Percentiles rank a stretch among this genome's conserved stretches.
These are phyloP conservation scores for Trachelus stipa DNA, from an alignment of 2,888 invertebrate genomes.

Conservation along the genomic window DNA sequence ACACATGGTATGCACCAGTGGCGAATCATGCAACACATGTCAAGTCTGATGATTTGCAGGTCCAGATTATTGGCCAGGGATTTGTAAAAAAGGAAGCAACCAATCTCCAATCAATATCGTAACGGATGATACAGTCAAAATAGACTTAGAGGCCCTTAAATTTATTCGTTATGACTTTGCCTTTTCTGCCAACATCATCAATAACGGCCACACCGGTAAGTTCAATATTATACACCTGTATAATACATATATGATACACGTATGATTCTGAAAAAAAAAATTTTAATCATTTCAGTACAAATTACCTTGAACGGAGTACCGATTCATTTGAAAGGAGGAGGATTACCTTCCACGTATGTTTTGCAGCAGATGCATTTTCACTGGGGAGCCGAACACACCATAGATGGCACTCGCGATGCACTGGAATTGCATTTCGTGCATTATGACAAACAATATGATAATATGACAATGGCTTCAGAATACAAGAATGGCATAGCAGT, in stretches of 20 bases:
- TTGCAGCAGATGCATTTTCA: slow-evolving; percentile 86
- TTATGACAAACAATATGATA: slow-evolving; percentile 69
- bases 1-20: too few species aligned
- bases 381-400: slow-evolving; percentile 86
- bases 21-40: too few species aligned
- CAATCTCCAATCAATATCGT: slow-evolving; percentile 86
- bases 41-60: slow-evolving; percentile 31
- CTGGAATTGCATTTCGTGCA: slow-evolving; percentile 78
- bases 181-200: slow-evolving; percentile 69
- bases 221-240: neutral
- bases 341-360: slow-evolving; percentile 70
- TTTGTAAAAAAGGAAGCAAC: slow-evolving; percentile 72
- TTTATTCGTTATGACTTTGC: slow-evolving; percentile 71
- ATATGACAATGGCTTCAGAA: slow-evolving; percentile 68
- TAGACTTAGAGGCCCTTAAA: slow-evolving; percentile 67
- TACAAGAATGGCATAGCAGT: slow-evolving; percentile 74
- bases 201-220: slow-evolving; percentile 80
- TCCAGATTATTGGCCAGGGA: slow-evolving; percentile 72
- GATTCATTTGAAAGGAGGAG: slow-evolving; percentile 70
- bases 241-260: too few species aligned
- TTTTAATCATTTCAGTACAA: slow-evolving; percentile 39
- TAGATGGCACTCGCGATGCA: slow-evolving; percentile 74
- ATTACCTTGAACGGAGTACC: slow-evolving; percentile 40
- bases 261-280: too few species aligned
- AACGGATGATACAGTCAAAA: slow-evolving; percentile 69